Conservation (phyloP, 2,797 vertebrate genomes). For the Lindbergichthys nudifrons region DNA sequence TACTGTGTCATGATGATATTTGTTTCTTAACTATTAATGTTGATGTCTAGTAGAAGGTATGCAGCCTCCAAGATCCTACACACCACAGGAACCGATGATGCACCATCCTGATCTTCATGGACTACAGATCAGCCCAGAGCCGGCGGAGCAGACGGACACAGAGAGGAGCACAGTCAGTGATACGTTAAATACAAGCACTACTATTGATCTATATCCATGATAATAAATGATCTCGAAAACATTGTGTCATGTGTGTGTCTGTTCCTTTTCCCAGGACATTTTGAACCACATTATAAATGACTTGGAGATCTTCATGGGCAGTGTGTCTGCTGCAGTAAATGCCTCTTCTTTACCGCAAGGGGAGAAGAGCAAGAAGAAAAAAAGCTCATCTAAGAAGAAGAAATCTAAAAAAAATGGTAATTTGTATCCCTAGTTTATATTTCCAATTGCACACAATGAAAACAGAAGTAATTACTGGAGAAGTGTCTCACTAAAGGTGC, state of each 20-base stretch:
- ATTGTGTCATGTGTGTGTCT: not conserved
- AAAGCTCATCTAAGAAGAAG: conserved; percentile 51
- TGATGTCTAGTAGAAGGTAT: conserved; percentile 29
- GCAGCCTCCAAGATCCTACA: not conserved
- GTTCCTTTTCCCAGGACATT: conserved; percentile 76
- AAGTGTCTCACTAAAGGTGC: not conserved
- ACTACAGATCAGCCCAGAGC: conserved; percentile 10
- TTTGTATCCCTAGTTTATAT: not conserved
- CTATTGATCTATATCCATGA: not conserved
- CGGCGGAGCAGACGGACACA: conserved; percentile 1
- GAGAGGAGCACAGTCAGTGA: conserved; percentile 74
- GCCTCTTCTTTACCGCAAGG: not conserved
- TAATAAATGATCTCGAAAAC: not conserved
- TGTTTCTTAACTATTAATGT: not conserved
- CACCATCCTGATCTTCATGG: conserved; percentile 21
- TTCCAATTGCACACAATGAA: not conserved
- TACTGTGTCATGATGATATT: not conserved
- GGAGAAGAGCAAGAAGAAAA: conserved; percentile 68
- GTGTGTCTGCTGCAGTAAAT: conserved; percentile 36
- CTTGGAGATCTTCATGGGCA: conserved; percentile 77
- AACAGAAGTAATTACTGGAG: not conserved
- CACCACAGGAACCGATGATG: conserved; percentile 38
- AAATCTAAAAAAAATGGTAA: conserved; percentile 60
- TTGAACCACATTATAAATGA: conserved; percentile 84
- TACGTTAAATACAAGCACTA: too few species aligned